phyloP scores from a whole-genome alignment of 1,140 invertebrate genomes.

The Ladona fulva region DNA sequence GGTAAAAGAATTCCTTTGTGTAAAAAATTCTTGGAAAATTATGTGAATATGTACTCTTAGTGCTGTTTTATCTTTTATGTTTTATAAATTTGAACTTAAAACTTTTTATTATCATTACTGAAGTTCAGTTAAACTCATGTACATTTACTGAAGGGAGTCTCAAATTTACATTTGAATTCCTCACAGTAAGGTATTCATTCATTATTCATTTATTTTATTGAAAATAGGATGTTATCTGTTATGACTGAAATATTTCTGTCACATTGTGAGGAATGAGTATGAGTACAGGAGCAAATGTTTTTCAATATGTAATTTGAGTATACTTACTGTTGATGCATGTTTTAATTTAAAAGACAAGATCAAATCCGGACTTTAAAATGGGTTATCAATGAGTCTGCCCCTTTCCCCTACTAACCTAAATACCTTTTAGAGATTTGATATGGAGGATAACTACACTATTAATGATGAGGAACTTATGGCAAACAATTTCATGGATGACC shows the following conservation, averaged over 20 bases:
- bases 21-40: too few species aligned
- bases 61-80: too few species aligned
- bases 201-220: not conserved
- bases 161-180: not conserved
- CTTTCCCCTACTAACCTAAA: conserved; percentile 18
- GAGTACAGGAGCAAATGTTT: too few species aligned
- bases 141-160: too few species aligned
- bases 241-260: not conserved
- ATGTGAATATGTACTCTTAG: too few species aligned
- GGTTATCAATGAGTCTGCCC: conserved; percentile 24
- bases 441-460: conserved; percentile 86
- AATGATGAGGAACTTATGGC: conserved; percentile 80
- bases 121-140: too few species aligned
- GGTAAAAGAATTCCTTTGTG: too few species aligned
- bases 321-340: not conserved
- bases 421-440: conserved; percentile 73
- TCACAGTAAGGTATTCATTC: not conserved
- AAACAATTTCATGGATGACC: conserved; percentile 76
- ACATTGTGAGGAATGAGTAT: not conserved
- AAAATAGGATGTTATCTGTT: not conserved
- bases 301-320: too few species aligned
- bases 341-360: not conserved
- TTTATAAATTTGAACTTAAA: too few species aligned
- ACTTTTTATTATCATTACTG: too few species aligned
- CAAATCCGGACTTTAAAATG: not conserved